These are phyloP conservation scores for Leptopilina clavipes DNA, from an alignment of 1,140 invertebrate species.

Conservation along the genomic window DNA sequence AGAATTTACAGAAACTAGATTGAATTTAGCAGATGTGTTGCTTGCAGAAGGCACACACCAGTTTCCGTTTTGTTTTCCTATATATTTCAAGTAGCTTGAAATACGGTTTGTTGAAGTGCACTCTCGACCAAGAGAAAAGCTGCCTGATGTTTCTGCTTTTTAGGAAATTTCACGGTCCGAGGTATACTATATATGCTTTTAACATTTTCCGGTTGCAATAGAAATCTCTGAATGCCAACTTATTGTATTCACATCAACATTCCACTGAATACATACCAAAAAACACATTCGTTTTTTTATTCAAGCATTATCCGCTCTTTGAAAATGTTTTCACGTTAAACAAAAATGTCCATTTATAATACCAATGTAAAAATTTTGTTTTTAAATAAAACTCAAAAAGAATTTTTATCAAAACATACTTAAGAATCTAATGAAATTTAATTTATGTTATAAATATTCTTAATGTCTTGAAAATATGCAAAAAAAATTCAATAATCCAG, in stretches of 20 bases:
- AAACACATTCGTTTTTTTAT: not conserved
- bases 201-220: not conserved
- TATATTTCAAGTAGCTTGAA: conserved; percentile 8
- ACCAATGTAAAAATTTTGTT: too few relatives aligned
- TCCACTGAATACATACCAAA: not conserved
- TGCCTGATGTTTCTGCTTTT: not conserved
- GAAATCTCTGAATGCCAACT: not conserved
- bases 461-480: too few relatives aligned
- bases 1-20: not conserved
- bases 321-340: not conserved
- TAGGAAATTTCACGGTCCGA: not conserved
- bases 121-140: not conserved
- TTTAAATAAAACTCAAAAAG: too few relatives aligned
- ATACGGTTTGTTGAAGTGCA: conserved; percentile 13
- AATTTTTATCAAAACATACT: too few relatives aligned
- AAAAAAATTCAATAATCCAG: too few relatives aligned
- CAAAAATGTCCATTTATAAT: not conserved
- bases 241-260: not conserved
- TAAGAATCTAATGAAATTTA: too few relatives aligned
- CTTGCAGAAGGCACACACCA: not conserved
- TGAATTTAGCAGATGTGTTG: conserved; percentile 12
- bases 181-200: not conserved
- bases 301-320: not conserved
- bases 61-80: conserved; percentile 20
- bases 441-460: too few relatives aligned